Percentiles rank a stretch among this genome's conserved stretches.
Evolutionary conservation across 1,140 invertebrate genomes (phyloP).

Genomic region (Orussus abietinus): DNA sequence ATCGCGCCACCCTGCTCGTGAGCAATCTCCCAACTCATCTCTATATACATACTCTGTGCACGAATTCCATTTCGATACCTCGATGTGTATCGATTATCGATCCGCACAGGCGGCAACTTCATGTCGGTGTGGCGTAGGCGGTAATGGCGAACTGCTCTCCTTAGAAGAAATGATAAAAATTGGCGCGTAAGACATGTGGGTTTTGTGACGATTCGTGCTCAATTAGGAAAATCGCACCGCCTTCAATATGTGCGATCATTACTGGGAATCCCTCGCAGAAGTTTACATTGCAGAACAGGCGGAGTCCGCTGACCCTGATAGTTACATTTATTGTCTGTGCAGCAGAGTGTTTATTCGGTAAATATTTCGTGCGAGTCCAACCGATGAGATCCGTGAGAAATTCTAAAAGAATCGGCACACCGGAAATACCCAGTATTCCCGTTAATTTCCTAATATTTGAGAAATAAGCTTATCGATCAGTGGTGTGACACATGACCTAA

Average conservation of each 20-base stretch:
- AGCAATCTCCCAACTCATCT: constrained; percentile 7
- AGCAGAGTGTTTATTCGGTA: constrained; percentile 44
- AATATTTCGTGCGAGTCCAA: too few relatives aligned
- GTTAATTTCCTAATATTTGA: too few relatives aligned
- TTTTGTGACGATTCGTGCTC: constrained; percentile 26
- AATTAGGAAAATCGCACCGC: constrained; percentile 7
- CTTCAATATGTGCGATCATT: constrained; percentile 39
- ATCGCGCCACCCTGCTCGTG: too few relatives aligned
- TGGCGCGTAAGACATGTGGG: constrained; percentile 21
- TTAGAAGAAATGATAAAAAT: background rate
- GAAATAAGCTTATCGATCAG: constrained; percentile 41
- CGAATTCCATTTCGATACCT: too few relatives aligned
- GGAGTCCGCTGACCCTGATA: constrained; percentile 29
- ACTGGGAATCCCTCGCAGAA: constrained; percentile 46
- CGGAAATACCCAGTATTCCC: too few relatives aligned
- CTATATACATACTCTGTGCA: too few relatives aligned
- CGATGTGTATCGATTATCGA: background rate
- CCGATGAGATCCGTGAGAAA: too few relatives aligned
- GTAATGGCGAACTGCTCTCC: background rate
- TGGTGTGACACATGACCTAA: constrained; percentile 39
- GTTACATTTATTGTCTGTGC: constrained; percentile 46
- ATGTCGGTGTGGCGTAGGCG: background rate
- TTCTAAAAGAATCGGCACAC: too few relatives aligned
- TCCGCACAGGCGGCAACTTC: background rate
- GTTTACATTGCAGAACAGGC: constrained; percentile 41